These are phyloP conservation scores for Apodemus speciosus DNA, from an alignment of 2,113 vertebrate species.

Conservation along the genomic window DNA sequence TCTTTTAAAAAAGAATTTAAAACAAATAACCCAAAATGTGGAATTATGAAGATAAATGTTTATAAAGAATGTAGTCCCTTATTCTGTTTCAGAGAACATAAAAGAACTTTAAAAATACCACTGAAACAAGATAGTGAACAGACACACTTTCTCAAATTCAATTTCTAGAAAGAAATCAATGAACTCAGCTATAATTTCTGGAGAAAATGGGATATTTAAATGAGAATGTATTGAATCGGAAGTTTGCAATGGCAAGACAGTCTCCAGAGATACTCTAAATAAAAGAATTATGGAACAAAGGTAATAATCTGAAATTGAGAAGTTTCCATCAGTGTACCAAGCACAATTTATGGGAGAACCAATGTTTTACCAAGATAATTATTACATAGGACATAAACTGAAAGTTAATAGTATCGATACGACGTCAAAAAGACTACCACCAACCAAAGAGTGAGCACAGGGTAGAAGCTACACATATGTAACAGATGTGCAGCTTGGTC, in stretches of 20 bases:
- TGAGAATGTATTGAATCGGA: background rate
- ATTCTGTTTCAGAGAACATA: background rate
- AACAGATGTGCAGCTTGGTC: too few relatives aligned
- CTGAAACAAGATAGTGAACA: background rate
- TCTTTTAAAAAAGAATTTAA: too few relatives aligned
- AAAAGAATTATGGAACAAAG: background rate
- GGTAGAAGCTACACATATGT: too few relatives aligned
- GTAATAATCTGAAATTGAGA: background rate
- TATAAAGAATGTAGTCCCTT: background rate
- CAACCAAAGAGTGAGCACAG: too few relatives aligned
- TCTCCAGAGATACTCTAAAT: background rate
- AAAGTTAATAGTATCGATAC: background rate
- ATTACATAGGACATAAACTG: background rate
- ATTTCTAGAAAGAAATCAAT: background rate
- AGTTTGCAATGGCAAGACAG: background rate
- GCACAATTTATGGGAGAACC: background rate
- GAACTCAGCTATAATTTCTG: background rate
- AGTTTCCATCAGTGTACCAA: background rate
- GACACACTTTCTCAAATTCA: background rate
- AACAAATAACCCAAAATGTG: background rate
- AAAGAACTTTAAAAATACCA: conserved; percentile 40
- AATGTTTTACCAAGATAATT: background rate
- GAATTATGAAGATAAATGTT: background rate
- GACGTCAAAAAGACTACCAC: background rate
- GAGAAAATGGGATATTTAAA: background rate